Percentiles rank a stretch among this genome's conserved stretches.
These are phyloP conservation scores for Setophaga petechia DNA, from an alignment of 2,113 vertebrate species.

Conservation along the genomic window DNA sequence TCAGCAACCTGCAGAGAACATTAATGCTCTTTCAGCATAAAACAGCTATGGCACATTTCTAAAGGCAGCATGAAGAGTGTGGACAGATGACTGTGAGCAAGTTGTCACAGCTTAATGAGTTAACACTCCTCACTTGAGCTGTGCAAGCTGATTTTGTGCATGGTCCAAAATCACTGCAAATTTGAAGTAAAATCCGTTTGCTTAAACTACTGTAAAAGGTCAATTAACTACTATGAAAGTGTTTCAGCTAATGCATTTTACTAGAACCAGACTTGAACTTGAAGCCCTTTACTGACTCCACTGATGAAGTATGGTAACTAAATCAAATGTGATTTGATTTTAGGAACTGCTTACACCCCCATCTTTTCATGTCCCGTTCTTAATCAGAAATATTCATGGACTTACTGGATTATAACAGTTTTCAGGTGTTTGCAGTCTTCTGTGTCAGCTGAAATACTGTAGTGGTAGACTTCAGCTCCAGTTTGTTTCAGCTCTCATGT, in stretches of 20 bases:
- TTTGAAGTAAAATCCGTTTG: conserved; percentile 44
- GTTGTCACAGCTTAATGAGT: conserved; percentile 24
- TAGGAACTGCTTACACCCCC: neutral
- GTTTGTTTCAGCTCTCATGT: neutral
- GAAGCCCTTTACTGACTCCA: neutral
- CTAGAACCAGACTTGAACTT: neutral
- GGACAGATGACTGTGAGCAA: conserved; percentile 25
- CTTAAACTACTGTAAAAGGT: conserved; percentile 49
- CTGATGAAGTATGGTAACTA: neutral
- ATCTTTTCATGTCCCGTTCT: neutral
- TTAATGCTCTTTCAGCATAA: conserved; percentile 6
- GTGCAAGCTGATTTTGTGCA: conserved; percentile 14
- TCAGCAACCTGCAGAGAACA: neutral
- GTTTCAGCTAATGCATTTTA: neutral
- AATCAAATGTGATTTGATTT: neutral
- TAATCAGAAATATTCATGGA: neutral
- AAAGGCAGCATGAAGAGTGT: neutral
- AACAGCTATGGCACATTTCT: neutral
- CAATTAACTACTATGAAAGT: conserved; percentile 2
- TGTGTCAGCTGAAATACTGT: neutral
- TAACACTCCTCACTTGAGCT: neutral
- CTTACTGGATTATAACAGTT: neutral
- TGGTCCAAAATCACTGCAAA: conserved; percentile 28
- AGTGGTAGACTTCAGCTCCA: neutral
- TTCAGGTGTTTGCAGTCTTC: neutral